Evolutionary conservation across 2,113 vertebrate species (phyloP), one percentile per base, ranked within the genome.

Genomic region (Ranitomeya variabilis): DNA sequence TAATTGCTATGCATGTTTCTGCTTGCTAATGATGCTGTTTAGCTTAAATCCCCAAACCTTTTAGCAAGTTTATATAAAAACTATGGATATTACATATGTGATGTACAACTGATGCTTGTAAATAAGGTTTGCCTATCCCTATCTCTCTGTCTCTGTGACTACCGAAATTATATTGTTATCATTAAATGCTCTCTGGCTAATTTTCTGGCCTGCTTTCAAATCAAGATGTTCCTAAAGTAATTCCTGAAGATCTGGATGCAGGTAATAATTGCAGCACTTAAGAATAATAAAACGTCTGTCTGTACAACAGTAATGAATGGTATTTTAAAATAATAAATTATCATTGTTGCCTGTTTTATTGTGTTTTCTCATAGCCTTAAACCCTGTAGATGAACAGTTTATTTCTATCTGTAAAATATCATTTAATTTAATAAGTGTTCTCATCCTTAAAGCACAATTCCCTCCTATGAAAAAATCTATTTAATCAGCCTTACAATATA

Each of bases 21-120:
- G 80, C 80, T 77, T 89, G 87, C 64, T 78, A 84, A 84, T 84
- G 71, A 84, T 77, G 57, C 87, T 31, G 59, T 83, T 89, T 89
- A 66, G 21, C 16, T 66, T 78, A 84, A 89, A 89, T 89, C 87
- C 87, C 66, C 71, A 89, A 84, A 84, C 87, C 87, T 89, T 89
- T 89, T 89, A 89, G 81, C 59, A 83, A 78, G 71, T 89, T 89
- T 89, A 84, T 89, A 89, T 89, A 89, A 78, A 89, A 88, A 76
- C 71, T 62, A 83, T 54, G 59, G 26, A 66, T 83, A 21, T 88
- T 77, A 89, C 55, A 84, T 15, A 67, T 89, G 11, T 78, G 55
- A 83, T 73, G 54, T 71, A 11, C 18, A 9, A 45, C 26, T 87
- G 16, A 87, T 83, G 31, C 69, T 83, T 64, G 21, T 76, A 88